phyloP scores from a whole-genome alignment of 35 echinoderm and acorn worm species.

The Ophiothrix spiculata region DNA sequence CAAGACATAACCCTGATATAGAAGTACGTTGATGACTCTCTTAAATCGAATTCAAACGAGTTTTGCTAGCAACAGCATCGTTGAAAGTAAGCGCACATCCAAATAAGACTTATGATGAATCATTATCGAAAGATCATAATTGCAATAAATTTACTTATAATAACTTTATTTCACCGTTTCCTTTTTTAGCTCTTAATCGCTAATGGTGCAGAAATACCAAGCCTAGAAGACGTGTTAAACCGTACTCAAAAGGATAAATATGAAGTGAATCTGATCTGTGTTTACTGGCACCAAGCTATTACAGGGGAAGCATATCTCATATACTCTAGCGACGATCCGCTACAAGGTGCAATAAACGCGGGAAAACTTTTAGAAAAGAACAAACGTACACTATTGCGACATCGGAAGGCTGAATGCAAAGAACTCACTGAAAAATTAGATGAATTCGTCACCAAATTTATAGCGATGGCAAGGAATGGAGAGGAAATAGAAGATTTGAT shows the following conservation, averaged over 20 bases:
- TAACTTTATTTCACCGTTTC: neutral
- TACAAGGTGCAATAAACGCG: neutral
- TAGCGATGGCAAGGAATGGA: neutral
- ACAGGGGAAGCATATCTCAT: neutral
- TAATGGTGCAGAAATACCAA: neutral
- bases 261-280: neutral
- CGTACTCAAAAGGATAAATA: neutral
- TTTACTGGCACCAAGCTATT: neutral
- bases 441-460: neutral
- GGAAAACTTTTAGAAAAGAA: neutral
- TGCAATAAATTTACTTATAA: neutral
- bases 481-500: neutral
- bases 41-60: no score
- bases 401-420: neutral
- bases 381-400: neutral
- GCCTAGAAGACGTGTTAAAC: neutral
- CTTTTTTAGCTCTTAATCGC: neutral
- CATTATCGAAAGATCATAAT: neutral
- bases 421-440: neutral
- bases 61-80: no score
- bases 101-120: no score
- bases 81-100: no score
- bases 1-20: no score
- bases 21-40: no score
- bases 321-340: neutral